phyloP scores from a whole-genome alignment of 2,113 vertebrate genomes.

The Chroicocephalus ridibundus region DNA sequence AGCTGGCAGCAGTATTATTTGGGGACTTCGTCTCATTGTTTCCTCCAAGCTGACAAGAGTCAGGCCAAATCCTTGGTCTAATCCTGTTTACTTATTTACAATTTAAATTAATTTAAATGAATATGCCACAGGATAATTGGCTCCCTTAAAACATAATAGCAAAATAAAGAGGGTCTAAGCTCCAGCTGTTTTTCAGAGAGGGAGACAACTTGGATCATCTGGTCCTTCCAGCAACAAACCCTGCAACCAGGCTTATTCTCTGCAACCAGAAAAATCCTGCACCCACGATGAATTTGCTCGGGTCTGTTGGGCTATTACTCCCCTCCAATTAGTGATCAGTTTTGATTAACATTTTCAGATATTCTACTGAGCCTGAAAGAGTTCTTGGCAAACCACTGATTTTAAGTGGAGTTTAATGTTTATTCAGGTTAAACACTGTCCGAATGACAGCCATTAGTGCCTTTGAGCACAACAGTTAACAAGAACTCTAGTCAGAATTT shows the following conservation, averaged over 20 bases:
- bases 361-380: background rate
- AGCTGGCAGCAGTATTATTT: background rate
- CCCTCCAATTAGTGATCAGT: background rate
- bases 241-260: background rate
- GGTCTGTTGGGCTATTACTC: background rate
- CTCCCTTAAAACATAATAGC: background rate
- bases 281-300: background rate
- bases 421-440: background rate
- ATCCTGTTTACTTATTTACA: slow-evolving; percentile 34
- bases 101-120: slow-evolving; percentile 33
- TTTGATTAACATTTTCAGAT: background rate
- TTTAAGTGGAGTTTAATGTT: background rate
- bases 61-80: slow-evolving; percentile 11
- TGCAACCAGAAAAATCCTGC: background rate
- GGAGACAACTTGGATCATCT: background rate
- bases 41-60: background rate
- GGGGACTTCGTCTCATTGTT: background rate
- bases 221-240: background rate
- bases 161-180: background rate
- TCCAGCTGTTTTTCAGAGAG: background rate
- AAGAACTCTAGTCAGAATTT: background rate
- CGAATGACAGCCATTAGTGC: background rate
- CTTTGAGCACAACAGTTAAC: background rate
- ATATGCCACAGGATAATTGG: background rate
- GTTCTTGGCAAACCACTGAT: background rate